Conservation (phyloP, 2,888 invertebrate genomes). For the Dryomyza anilis region DNA sequence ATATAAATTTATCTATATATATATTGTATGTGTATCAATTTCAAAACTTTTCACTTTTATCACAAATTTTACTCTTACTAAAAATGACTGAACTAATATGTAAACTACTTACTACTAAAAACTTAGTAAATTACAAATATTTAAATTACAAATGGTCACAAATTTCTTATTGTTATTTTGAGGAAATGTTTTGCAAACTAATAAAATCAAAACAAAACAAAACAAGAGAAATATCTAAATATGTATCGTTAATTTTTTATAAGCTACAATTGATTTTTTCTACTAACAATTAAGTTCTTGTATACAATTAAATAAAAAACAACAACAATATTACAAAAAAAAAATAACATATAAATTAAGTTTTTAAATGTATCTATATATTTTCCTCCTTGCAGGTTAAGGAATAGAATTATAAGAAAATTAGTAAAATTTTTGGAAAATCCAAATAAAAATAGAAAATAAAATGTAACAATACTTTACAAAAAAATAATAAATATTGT, state of each 20-base stretch:
- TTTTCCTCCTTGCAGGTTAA: conserved; percentile 57
- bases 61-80: conserved; percentile 6
- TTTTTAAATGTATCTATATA: conserved; percentile 3
- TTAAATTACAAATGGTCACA: neutral
- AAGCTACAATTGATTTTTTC: neutral
- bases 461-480: no score
- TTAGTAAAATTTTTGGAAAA: conserved; percentile 19
- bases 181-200: neutral
- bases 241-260: neutral
- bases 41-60: neutral
- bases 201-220: conserved; percentile 5
- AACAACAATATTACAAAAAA: neutral
- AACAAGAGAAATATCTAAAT: neutral
- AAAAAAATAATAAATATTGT: no score
- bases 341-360: neutral
- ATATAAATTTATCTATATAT: neutral
- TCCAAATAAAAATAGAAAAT: conserved; percentile 11
- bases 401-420: conserved; percentile 51
- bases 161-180: conserved; percentile 4
- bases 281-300: neutral
- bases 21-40: neutral
- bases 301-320: neutral
- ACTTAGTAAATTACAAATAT: neutral
- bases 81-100: conserved; percentile 8
- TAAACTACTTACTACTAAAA: neutral